A percentile compares a stretch with the other conserved stretches of the same genome.
These are phyloP conservation scores for Danio albolineatus DNA, from an alignment of 2,797 vertebrate species.

Conservation along the genomic window DNA sequence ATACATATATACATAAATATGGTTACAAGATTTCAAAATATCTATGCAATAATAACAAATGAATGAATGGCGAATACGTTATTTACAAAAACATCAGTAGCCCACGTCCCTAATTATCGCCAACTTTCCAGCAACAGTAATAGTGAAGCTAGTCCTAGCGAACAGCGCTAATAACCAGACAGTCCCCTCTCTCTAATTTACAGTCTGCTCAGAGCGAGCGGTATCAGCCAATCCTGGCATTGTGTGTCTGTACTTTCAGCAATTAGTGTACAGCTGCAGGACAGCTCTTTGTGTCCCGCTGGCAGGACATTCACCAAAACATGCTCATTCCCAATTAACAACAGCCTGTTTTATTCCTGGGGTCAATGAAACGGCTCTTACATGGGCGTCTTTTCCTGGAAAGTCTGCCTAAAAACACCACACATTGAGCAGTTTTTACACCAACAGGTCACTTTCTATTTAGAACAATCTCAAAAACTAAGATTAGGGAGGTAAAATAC, in stretches of 20 bases:
- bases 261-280: conserved; percentile 50
- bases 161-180: background rate
- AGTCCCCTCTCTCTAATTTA: background rate
- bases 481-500: background rate
- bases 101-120: background rate
- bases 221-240: conserved; percentile 11
- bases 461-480: background rate
- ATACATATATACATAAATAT: too few species aligned
- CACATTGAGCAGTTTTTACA: conserved; percentile 57
- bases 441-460: background rate
- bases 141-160: background rate
- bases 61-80: too few species aligned
- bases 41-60: background rate
- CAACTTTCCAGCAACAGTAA: background rate
- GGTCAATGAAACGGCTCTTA: background rate
- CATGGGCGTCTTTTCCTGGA: conserved; percentile 47
- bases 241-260: conserved; percentile 27
- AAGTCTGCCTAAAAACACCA: conserved; percentile 56
- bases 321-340: conserved; percentile 51
- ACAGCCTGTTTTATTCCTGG: background rate
- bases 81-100: background rate
- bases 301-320: conserved; percentile 49
- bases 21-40: background rate
- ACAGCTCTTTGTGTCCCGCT: background rate
- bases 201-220: background rate